Base-by-base conservation (phyloP, 1,140 invertebrate species). In the Lysiphlebus fabarum region DNA sequence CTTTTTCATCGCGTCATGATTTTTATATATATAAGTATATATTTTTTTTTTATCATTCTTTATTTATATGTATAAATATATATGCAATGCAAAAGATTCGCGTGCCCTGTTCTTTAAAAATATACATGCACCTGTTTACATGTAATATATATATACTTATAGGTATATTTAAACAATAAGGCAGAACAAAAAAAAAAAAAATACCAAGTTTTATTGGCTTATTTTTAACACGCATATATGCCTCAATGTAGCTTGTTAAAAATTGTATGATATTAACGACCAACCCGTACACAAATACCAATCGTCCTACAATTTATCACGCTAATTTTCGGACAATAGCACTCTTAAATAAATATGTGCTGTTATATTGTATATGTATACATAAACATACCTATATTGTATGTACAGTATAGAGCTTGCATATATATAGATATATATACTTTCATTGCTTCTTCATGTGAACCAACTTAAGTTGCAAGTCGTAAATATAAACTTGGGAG, bases 251-350 rank as follows among this genome's bases (percentile, higher is more conserved):
- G n/a, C 40, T 26, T 26, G 17, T 26, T 26, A 4, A 4, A 26
- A 26, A 26, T 26, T 26, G 17, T 26, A 26, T 26, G 17, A 26
- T 26, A 26, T 26, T 4, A 26, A 26, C 17, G 17, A 26, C 2
- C 17, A 4, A 26, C 2, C 17, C n/a, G 42, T 43, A 49, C 49
- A 17, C 44, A 40, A 36, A 8, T n/a, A 40, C 42, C 38, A 40
- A 53, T 34, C 14, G 10, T 44, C 11, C 42, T 33, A 50, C 44
- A 69, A 70, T 73, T 71, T 69, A 74, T 70, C 62, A 65, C 58
- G 61, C 65, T 71, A 70, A 73, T 72, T 74, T 74, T 61, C 62
- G 64, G 65, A 73, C 70, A 73, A 68, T 71, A 62, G 8, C 26
- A 33, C n/a, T 8, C 49, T 37, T 12, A 9, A 37, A 40, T 54